phyloP scores from a whole-genome alignment of 2,113 vertebrate species.

The Marmota flaviventris region DNA sequence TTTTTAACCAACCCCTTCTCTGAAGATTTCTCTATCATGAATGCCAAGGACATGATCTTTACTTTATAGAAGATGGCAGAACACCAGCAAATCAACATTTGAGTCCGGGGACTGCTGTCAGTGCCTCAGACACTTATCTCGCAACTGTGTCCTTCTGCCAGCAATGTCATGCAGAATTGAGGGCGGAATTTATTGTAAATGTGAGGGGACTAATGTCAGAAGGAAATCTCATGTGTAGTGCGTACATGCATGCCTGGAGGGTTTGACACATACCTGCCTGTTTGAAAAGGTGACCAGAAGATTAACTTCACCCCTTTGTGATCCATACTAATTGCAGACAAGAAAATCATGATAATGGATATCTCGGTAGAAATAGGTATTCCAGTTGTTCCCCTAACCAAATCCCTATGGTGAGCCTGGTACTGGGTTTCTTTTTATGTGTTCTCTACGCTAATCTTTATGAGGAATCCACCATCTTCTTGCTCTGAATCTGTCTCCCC shows the following conservation, averaged over 20 bases:
- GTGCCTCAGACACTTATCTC: not conserved
- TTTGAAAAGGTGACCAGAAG: not conserved
- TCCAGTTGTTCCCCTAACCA: not conserved
- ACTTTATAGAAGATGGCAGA: conserved; percentile 54
- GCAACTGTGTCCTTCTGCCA: conserved; percentile 56
- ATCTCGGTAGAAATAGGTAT: not conserved
- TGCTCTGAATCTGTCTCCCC: not conserved
- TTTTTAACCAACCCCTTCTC: conserved; percentile 66
- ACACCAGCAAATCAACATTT: conserved; percentile 61
- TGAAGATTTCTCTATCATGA: conserved; percentile 55
- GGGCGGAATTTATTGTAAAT: conserved; percentile 43
- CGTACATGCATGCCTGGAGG: not conserved
- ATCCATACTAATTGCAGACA: not conserved
- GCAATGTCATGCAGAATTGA: conserved; percentile 2
- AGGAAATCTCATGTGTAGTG: not conserved
- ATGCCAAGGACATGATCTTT: conserved; percentile 54
- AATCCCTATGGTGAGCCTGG: not conserved
- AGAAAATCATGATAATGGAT: not conserved
- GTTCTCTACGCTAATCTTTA: not conserved
- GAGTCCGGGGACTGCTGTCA: not conserved
- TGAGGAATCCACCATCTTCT: not conserved
- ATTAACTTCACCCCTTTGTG: not conserved
- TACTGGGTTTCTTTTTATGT: not conserved
- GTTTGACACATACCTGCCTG: not conserved
- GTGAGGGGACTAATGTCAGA: not conserved